These are phyloP conservation scores for Vanacampus margaritifer DNA, from an alignment of 2,113 vertebrate genomes.

Conservation along the genomic window DNA sequence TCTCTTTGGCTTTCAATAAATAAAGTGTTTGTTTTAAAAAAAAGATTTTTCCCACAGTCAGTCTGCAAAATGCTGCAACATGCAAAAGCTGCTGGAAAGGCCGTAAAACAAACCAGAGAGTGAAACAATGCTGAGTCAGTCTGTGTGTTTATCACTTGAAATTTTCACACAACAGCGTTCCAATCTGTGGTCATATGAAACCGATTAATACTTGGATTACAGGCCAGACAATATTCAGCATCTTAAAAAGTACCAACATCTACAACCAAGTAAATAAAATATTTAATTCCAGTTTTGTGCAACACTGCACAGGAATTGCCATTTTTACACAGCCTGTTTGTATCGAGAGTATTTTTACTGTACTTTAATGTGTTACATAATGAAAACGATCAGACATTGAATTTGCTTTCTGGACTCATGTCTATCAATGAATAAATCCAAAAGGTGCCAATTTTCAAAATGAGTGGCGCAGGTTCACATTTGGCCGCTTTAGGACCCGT, in stretches of 20 bases:
- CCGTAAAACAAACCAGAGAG: neutral
- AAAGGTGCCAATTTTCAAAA: neutral
- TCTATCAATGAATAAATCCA: neutral
- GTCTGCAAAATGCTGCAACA: neutral
- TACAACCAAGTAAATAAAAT: neutral
- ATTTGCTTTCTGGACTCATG: neutral
- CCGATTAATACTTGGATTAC: neutral
- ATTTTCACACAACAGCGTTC: neutral
- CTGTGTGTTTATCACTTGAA: neutral
- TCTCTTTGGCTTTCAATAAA: neutral
- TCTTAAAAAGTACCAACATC: neutral
- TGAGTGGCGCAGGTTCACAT: neutral
- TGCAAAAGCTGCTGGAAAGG: neutral
- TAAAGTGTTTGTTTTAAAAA: no score
- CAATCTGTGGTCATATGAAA: neutral
- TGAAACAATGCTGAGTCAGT: neutral
- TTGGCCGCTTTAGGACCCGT: neutral
- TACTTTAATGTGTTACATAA: neutral
- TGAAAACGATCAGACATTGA: neutral
- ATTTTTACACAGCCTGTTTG: no score
- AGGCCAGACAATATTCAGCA: neutral
- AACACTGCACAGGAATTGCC: neutral
- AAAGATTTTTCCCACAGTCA: neutral
- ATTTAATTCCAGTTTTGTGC: neutral
- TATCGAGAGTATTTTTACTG: neutral